A percentile compares a stretch with the other conserved stretches of the same genome.
Conservation (phyloP, 2,113 vertebrate genomes). For the Eulemur rufifrons region DNA sequence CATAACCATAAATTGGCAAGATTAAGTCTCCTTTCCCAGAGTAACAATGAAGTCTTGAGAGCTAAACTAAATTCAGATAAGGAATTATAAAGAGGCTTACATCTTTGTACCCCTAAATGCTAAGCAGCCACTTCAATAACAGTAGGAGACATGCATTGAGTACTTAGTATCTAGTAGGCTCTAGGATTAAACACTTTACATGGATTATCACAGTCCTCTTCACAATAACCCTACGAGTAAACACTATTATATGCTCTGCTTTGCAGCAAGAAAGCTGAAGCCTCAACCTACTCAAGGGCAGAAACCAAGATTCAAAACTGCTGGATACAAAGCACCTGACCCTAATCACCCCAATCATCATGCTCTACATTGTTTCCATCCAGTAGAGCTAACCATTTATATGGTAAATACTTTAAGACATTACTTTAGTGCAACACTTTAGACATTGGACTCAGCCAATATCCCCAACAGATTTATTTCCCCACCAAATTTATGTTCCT, state of each 20-base stretch:
- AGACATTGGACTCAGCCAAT: background rate
- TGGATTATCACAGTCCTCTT: background rate
- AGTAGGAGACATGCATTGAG: background rate
- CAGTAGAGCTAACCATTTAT: background rate
- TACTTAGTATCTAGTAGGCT: background rate
- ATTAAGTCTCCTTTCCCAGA: background rate
- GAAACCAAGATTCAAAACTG: background rate
- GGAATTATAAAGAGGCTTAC: background rate
- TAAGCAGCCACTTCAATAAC: background rate
- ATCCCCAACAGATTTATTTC: background rate
- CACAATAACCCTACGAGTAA: background rate
- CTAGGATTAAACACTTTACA: background rate
- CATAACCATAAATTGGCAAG: background rate
- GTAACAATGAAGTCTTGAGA: background rate
- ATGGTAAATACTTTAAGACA: background rate
- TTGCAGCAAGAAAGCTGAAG: background rate
- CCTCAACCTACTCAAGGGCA: background rate
- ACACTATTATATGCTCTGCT: background rate
- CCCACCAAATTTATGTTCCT: background rate
- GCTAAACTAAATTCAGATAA: background rate
- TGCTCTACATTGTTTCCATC: background rate
- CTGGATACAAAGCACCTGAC: background rate
- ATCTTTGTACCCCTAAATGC: background rate
- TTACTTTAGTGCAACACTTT: background rate
- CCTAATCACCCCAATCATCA: background rate